Conservation (phyloP, 2,888 invertebrate species). For the Lumbricus terrestris region DNA sequence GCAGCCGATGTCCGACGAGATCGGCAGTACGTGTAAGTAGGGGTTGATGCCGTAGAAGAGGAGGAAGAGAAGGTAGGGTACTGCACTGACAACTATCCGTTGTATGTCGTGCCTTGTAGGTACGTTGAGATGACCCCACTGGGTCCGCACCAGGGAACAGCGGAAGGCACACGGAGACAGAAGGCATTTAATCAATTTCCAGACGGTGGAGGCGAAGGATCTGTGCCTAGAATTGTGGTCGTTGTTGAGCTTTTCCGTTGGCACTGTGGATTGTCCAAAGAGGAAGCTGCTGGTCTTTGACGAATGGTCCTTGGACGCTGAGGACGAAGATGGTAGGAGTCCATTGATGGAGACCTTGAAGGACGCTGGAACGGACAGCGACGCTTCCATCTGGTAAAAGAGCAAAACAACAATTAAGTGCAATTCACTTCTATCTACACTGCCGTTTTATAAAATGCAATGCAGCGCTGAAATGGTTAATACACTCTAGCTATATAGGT, state of each 20-base stretch:
- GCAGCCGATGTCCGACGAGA: constrained; percentile 30
- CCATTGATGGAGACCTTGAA: neutral
- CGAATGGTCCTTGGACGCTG: neutral
- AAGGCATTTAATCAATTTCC: neutral
- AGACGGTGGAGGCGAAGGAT: neutral
- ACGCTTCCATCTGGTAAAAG: neutral
- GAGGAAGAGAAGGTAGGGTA: constrained; percentile 36
- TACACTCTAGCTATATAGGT: no score
- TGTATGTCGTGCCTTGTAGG: neutral
- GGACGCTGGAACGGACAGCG: neutral
- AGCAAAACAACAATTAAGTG: neutral
- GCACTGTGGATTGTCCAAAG: neutral
- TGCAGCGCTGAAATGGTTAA: neutral
- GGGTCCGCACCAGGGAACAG: neutral
- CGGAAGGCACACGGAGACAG: neutral
- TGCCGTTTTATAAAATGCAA: neutral
- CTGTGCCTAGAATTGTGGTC: neutral
- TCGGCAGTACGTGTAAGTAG: constrained; percentile 33
- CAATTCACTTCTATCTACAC: neutral
- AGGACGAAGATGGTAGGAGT: neutral
- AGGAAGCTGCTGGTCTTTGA: neutral
- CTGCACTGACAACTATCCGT: constrained; percentile 26
- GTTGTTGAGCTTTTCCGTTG: neutral
- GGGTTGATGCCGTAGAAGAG: constrained; percentile 35
- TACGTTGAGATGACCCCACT: neutral